phyloP scores from a whole-genome alignment of 35 echinoderm and acorn worm species.

The Amphiura filiformis region DNA sequence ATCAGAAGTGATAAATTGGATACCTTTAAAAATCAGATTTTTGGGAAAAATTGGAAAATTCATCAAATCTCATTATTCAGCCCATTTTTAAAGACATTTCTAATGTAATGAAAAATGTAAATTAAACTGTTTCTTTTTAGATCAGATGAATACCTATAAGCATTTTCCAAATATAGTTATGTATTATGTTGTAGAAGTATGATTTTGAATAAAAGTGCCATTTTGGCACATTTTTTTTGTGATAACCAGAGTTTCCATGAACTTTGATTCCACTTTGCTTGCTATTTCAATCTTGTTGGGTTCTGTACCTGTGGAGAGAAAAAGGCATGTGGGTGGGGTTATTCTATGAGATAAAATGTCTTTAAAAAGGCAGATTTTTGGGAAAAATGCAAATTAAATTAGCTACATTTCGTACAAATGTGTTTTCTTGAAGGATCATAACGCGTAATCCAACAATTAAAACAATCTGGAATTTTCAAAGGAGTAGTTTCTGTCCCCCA shows the following conservation, averaged over 20 bases:
- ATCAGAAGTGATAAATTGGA: no score
- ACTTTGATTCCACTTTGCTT: neutral
- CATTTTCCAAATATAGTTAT: neutral
- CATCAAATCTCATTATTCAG: no score
- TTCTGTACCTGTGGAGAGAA: neutral
- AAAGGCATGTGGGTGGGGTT: neutral
- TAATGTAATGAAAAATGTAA: neutral
- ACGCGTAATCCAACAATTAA: neutral
- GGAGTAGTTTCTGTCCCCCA: neutral
- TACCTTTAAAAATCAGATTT: neutral
- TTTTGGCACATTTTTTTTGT: no score
- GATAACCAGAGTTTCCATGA: no score
- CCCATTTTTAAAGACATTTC: neutral
- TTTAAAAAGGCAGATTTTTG: neutral
- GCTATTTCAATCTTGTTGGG: neutral
- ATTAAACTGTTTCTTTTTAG: neutral
- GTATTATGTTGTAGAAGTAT: neutral
- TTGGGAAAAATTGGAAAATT: neutral
- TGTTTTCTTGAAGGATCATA: neutral
- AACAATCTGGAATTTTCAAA: neutral
- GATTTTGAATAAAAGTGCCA: neutral
- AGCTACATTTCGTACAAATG: neutral
- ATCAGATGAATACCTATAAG: neutral
- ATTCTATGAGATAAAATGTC: neutral
- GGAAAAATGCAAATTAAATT: neutral